phyloP scores from a whole-genome alignment of 2,797 vertebrate species.

The Sebastiscus tertius region DNA sequence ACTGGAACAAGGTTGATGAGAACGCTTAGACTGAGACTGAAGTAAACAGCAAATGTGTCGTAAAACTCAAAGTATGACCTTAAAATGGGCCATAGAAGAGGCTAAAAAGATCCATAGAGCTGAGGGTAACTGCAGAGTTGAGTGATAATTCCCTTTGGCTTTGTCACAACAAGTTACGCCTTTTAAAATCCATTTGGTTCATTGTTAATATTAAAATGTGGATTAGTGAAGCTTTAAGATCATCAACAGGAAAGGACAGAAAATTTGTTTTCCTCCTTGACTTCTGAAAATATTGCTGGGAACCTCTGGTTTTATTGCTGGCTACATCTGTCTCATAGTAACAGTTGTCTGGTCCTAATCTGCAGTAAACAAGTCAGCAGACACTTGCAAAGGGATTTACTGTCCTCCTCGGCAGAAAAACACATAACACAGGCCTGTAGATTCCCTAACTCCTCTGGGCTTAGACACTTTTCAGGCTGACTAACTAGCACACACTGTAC shows the following conservation, averaged over 20 bases:
- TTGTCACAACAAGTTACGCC: background rate
- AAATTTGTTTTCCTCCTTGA: background rate
- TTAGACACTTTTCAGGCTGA: background rate
- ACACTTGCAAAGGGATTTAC: background rate
- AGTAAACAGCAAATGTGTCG: background rate
- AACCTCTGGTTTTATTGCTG: background rate
- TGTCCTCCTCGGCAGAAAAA: background rate
- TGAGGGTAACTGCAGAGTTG: background rate
- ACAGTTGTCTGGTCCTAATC: background rate
- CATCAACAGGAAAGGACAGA: background rate
- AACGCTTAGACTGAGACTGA: background rate
- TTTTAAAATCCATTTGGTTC: background rate
- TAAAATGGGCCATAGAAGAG: background rate
- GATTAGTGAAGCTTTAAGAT: background rate
- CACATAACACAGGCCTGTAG: background rate
- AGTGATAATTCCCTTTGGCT: background rate
- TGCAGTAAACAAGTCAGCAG: conserved; percentile 8
- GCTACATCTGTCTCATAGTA: background rate
- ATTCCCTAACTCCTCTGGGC: background rate
- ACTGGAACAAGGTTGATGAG: background rate
- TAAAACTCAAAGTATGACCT: background rate
- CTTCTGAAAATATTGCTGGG: background rate
- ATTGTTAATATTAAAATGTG: background rate
- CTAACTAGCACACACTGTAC: background rate
- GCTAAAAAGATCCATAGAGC: background rate